Conservation (phyloP, 2,797 vertebrate species). For the Phrynocephalus vlangalii region DNA sequence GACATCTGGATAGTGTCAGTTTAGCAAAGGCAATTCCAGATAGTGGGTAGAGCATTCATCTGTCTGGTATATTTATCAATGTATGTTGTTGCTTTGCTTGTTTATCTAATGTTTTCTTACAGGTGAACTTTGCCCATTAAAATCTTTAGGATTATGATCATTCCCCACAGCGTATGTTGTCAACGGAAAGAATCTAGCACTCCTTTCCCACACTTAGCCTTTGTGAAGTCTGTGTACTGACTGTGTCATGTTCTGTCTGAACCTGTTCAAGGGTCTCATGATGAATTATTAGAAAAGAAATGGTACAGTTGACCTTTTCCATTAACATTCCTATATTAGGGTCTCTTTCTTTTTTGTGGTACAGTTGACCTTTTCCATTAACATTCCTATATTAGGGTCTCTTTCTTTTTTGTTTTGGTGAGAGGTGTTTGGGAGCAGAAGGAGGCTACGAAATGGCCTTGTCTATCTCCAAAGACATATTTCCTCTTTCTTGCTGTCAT, state of each 20-base stretch:
- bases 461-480: background rate
- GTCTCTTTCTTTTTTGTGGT: constrained; percentile 24
- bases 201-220: background rate
- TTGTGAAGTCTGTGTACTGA: background rate
- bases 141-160: background rate
- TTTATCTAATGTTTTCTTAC: background rate
- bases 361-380: background rate
- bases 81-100: background rate
- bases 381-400: constrained; percentile 28
- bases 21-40: background rate
- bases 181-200: background rate
- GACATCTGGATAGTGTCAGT: background rate
- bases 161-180: no score
- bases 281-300: background rate
- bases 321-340: background rate
- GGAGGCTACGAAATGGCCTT: background rate
- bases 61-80: background rate
- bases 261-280: background rate
- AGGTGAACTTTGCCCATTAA: background rate
- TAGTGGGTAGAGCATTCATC: background rate
- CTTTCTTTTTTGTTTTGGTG: background rate
- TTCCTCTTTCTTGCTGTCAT: background rate
- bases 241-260: background rate
- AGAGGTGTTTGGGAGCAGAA: background rate
- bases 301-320: background rate